Percentiles rank a stretch among this genome's conserved stretches.
Evolutionary conservation across 2,888 invertebrate genomes (phyloP).

Genomic region (Hirtodrosophila confusa): DNA sequence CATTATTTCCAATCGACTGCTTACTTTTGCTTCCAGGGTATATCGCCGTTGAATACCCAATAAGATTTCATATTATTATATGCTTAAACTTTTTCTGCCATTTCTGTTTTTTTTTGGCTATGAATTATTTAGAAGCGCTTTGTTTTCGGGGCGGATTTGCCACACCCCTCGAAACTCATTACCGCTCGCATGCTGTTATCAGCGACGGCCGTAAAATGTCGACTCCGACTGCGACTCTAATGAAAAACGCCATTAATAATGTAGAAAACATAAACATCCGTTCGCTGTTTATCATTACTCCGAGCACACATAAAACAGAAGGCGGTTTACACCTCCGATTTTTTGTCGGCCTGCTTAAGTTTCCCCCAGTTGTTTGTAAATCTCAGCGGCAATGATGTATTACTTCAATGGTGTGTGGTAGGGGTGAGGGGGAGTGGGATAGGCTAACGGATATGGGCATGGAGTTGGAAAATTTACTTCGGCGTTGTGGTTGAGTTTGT

Average conservation of each 20-base stretch:
- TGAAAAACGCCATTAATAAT: slow-evolving; percentile 79
- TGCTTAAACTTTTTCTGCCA: slow-evolving; percentile 30
- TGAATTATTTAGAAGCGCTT: slow-evolving; percentile 62
- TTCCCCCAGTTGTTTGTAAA: slow-evolving; percentile 40
- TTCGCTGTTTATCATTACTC: slow-evolving; percentile 73
- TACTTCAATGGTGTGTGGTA: slow-evolving; percentile 28
- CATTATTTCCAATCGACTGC: too few species aligned
- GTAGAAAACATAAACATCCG: slow-evolving; percentile 77
- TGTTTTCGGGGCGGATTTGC: slow-evolving; percentile 19
- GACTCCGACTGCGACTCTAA: slow-evolving; percentile 66
- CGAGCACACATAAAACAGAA: slow-evolving; percentile 61
- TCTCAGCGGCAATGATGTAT: slow-evolving; percentile 72
- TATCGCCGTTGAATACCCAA: neutral
- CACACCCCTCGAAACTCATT: slow-evolving; percentile 51
- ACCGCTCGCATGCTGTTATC: slow-evolving; percentile 57
- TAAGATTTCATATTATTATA: slow-evolving; percentile 12
- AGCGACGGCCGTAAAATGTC: slow-evolving; percentile 53
- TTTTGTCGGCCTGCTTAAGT: slow-evolving; percentile 40
- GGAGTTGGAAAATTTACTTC: slow-evolving; percentile 47
- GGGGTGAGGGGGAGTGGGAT: neutral
- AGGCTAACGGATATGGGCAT: slow-evolving; percentile 43
- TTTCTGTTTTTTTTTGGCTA: slow-evolving; percentile 28
- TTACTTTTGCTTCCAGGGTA: slow-evolving; percentile 16
- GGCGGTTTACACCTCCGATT: slow-evolving; percentile 40
- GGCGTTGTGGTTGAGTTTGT: slow-evolving; percentile 11